A percentile compares a stretch with the other conserved stretches of the same genome.
These are phyloP conservation scores for Apodemus speciosus DNA, from an alignment of 2,113 vertebrate genomes.

Conservation along the genomic window DNA sequence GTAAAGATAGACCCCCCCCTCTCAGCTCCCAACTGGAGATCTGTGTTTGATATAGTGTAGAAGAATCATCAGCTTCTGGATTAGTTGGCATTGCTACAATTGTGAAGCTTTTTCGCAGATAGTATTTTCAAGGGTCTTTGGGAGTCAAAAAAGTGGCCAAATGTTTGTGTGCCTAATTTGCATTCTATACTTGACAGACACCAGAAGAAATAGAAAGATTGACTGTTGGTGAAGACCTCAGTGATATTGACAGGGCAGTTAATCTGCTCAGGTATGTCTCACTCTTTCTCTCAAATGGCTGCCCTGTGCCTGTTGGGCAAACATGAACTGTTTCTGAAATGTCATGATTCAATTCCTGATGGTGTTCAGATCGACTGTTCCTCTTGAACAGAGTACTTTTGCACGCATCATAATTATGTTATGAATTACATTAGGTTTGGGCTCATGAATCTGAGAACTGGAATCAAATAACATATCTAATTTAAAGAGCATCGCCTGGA, in stretches of 20 bases:
- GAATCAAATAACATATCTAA: conserved; percentile 30
- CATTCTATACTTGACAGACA: conserved; percentile 89
- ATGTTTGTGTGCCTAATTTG: conserved; percentile 70
- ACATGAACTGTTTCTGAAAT: neutral
- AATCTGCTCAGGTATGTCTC: conserved; percentile 94
- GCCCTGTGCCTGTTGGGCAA: neutral
- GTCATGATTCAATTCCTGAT: neutral
- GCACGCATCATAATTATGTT: neutral
- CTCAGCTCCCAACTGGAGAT: neutral
- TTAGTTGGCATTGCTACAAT: neutral
- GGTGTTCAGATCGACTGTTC: neutral
- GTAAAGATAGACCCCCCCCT: neutral
- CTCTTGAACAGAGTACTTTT: neutral
- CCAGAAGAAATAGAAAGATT: conserved; percentile 97
- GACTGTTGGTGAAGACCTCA: conserved; percentile 96
- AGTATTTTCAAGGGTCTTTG: neutral
- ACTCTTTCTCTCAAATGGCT: conserved; percentile 60
- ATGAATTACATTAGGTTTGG: neutral
- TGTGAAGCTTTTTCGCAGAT: conserved; percentile 25
- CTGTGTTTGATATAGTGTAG: neutral
- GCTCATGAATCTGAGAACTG: neutral
- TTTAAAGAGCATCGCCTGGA: conserved; percentile 13
- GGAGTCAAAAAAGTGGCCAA: neutral
- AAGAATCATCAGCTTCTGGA: neutral
- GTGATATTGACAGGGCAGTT: conserved; percentile 95